Evolutionary conservation across 2,113 vertebrate genomes (phyloP), one percentile per base, ranked within the genome.

Genomic region (Piaya cayana): DNA sequence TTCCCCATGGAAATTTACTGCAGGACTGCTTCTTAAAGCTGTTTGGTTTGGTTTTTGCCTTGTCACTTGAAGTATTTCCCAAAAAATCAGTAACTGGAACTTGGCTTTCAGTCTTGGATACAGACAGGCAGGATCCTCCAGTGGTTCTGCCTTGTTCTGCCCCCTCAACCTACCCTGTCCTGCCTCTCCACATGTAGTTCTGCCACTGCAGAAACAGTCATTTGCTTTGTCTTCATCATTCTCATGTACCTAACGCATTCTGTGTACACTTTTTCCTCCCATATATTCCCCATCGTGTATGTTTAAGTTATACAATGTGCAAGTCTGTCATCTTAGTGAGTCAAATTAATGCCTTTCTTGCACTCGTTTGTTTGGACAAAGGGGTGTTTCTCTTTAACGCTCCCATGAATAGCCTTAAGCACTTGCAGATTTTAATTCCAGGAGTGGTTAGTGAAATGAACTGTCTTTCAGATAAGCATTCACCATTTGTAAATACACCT

Each of bases 251-350:
- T 47, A 45, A 6, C 17, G 11, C 5, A 0, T 34, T 87, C 71
- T 69, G 79, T 77, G 79, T 88, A 67, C 43, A 15, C 52, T 68
- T 95, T 50, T 92, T 39, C 43, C 69, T 72, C 58, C 74, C 52
- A 21, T 49, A 5, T 92, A 74, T 82, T 93, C 69, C 65, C 49
- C 42, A 86, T 78, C 72, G 8, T 4, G 32, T 90, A 64, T 70
- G 75, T 92, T 67, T 81, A 93, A 93, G 82, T 96, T 95, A 92
- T 90, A 97, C 94, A 95, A 75, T 90, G 52, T 93, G 78, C 96
- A 92, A 90, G 92, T 93, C 89, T 97, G 92, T 97, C 96, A 96
- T 93, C 96, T 90, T n/a, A 89, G 71, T 95, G 92, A 96, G 93
- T 96, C 93, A 95, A 90, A 89, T 96, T 91, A 88, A 94, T 94